These are phyloP conservation scores for Harlomillsia oculata DNA, from an alignment of 1,140 invertebrate genomes.

Conservation along the genomic window DNA sequence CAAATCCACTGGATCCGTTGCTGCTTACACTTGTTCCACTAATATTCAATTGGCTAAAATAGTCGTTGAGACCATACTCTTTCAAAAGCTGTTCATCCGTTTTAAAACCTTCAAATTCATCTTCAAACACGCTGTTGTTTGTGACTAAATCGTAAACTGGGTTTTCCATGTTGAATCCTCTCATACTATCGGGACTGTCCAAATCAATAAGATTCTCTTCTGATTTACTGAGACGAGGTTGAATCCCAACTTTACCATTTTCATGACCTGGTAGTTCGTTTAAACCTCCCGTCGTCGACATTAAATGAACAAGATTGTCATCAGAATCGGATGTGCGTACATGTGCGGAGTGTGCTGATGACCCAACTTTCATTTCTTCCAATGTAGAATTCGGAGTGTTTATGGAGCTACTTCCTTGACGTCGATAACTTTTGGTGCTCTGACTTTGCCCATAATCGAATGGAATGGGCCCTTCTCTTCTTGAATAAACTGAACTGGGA, in stretches of 20 bases:
- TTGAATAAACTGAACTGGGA: not conserved
- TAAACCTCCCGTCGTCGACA: constrained; percentile 18
- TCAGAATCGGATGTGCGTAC: constrained; percentile 6
- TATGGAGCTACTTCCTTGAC: not conserved
- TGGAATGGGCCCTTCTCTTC: not conserved
- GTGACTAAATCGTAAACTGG: constrained; percentile 32
- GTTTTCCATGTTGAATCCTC: constrained; percentile 32
- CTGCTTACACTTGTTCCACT: constrained; percentile 4
- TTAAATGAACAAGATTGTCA: constrained; percentile 25
- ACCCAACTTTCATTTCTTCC: not conserved
- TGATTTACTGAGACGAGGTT: constrained; percentile 30
- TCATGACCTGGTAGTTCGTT: constrained; percentile 7
- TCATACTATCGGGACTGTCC: constrained; percentile 24
- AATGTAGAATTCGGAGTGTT: not conserved
- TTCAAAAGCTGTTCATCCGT: constrained; percentile 28
- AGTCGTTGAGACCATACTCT: constrained; percentile 32
- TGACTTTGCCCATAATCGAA: constrained; percentile 4
- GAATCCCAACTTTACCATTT: not conserved
- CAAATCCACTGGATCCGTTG: not conserved
- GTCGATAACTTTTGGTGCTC: constrained; percentile 15
- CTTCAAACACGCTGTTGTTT: constrained; percentile 29
- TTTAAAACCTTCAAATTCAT: constrained; percentile 10
- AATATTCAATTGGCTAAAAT: constrained; percentile 29
- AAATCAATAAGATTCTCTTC: constrained; percentile 35
- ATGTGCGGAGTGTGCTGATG: not conserved